These are phyloP conservation scores for Actinostola sp. DNA, from an alignment of 92 coral and sea anemone genomes.

Conservation along the genomic window DNA sequence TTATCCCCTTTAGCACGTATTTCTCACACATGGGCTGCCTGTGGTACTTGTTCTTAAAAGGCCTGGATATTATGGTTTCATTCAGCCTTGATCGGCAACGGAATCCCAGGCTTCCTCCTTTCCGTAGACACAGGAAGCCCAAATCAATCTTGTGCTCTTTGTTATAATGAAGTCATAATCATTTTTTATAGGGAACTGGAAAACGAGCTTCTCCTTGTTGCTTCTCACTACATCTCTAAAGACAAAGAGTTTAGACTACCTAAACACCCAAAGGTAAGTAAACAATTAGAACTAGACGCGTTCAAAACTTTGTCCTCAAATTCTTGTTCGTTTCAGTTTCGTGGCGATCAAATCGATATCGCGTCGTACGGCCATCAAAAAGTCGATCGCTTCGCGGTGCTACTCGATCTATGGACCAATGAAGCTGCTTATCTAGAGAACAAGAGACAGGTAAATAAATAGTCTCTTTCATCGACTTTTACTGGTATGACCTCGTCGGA, in stretches of 20 bases:
- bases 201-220: conserved; percentile 86
- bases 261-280: conserved; percentile 25
- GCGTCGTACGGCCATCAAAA: conserved; percentile 91
- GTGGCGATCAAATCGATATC: conserved; percentile 76
- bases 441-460: conserved; percentile 97
- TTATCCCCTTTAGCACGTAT: too few species aligned
- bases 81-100: too few species aligned
- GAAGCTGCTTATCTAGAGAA: conserved; percentile 95
- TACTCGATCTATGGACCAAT: conserved; percentile 95
- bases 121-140: too few species aligned
- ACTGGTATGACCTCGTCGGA: too few species aligned
- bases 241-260: conserved; percentile 80
- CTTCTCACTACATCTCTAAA: conserved; percentile 84
- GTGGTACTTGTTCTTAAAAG: too few species aligned
- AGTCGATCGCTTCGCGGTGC: conserved; percentile 87
- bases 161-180: background rate
- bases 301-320: background rate
- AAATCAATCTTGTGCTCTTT: too few species aligned
- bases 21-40: too few species aligned
- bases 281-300: too few species aligned
- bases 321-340: conserved; percentile 47
- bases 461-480: too few species aligned
- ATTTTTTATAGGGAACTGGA: conserved; percentile 71
- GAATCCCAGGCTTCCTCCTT: too few species aligned
- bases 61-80: too few species aligned